Conservation (phyloP, 2,888 invertebrate genomes). For the Dynastes tityus region DNA sequence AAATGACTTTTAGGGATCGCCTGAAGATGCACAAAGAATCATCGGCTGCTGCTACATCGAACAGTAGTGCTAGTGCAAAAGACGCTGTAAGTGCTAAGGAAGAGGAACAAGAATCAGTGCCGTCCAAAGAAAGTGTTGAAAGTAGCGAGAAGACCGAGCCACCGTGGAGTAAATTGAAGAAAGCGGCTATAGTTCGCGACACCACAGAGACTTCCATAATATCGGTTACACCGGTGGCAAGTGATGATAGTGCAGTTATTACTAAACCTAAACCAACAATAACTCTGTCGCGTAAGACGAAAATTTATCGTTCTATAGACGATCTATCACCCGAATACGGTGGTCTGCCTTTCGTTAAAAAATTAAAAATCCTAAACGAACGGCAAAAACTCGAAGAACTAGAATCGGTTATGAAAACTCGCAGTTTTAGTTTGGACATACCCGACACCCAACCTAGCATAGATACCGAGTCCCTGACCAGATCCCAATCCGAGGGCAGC, state of each 20-base stretch:
- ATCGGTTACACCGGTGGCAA: neutral
- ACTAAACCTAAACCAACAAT: constrained; percentile 61
- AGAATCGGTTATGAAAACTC: constrained; percentile 82
- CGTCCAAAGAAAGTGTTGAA: constrained; percentile 63
- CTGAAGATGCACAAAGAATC: constrained; percentile 63
- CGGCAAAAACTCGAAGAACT: constrained; percentile 88
- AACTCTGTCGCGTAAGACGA: constrained; percentile 69
- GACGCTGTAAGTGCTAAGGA: constrained; percentile 45
- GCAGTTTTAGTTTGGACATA: constrained; percentile 87
- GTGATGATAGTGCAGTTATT: constrained; percentile 42
- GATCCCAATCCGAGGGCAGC: constrained; percentile 87
- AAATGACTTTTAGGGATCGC: constrained; percentile 60
- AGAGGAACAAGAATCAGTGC: constrained; percentile 55
- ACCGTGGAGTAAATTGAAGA: constrained; percentile 83
- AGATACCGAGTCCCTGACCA: constrained; percentile 74
- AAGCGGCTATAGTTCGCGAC: constrained; percentile 78
- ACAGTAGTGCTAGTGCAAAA: neutral
- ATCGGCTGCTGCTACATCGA: constrained; percentile 28
- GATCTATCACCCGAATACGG: constrained; percentile 91
- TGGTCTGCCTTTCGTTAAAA: constrained; percentile 89
- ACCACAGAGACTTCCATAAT: constrained; percentile 27
- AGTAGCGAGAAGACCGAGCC: constrained; percentile 72
- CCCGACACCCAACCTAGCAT: constrained; percentile 74
- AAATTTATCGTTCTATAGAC: constrained; percentile 87
- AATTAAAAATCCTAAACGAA: constrained; percentile 90